Conservation (phyloP, 2,113 vertebrate species). For the Acrocephalus kingi region DNA sequence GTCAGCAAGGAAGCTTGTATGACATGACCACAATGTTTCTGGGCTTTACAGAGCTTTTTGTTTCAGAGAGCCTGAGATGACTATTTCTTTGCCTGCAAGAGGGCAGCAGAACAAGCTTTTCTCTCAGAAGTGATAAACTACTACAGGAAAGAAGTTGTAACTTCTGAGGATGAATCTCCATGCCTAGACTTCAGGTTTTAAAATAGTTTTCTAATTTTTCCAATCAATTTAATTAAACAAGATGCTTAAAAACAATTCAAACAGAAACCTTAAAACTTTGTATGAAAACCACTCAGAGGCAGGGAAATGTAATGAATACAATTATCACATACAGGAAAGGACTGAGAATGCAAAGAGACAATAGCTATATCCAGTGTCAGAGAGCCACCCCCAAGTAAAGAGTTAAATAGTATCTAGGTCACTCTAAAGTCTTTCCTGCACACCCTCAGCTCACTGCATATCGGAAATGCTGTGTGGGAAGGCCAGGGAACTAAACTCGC, state of each 20-base stretch:
- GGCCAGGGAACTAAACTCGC: slow-evolving; percentile 36
- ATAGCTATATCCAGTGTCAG: background rate
- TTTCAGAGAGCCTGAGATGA: background rate
- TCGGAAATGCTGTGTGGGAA: slow-evolving; percentile 59
- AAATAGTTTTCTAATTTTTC: background rate
- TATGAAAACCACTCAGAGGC: background rate
- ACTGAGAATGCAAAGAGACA: background rate
- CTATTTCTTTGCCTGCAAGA: background rate
- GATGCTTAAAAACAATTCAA: background rate
- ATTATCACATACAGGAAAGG: background rate
- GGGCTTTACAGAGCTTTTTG: background rate
- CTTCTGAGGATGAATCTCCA: background rate
- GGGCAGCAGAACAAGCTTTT: background rate
- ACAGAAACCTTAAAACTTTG: background rate
- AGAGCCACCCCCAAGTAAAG: background rate
- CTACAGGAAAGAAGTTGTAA: background rate
- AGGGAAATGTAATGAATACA: background rate
- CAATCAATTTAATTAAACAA: background rate
- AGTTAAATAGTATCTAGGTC: slow-evolving; percentile 61
- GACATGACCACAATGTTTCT: background rate
- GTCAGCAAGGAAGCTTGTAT: background rate
- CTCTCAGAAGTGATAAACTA: background rate
- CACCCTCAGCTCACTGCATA: slow-evolving; percentile 1
- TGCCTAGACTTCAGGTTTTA: background rate
- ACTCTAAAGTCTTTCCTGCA: slow-evolving; percentile 44